phyloP scores from a whole-genome alignment of 1,140 invertebrate species.

The Phymastichus coffea region DNA sequence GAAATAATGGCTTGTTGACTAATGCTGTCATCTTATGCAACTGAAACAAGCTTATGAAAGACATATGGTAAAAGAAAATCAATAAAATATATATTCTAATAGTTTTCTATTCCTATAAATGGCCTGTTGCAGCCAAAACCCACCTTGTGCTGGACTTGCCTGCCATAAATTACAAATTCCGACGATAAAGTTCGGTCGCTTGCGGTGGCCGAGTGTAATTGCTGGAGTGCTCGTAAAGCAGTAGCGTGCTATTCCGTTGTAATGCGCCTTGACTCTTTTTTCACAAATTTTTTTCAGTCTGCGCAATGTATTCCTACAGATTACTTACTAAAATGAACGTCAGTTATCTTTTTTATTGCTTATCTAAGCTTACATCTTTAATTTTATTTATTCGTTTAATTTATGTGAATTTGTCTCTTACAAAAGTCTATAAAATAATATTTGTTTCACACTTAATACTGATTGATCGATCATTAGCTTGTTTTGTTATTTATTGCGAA shows the following conservation, averaged over 20 bases:
- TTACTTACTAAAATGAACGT: slow-evolving; percentile 16
- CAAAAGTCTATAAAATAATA: too few relatives aligned
- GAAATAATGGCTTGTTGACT: too few relatives aligned
- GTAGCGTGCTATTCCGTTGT: slow-evolving; percentile 28
- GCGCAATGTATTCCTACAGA: slow-evolving; percentile 11
- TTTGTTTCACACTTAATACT: too few relatives aligned
- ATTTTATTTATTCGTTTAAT: too few relatives aligned
- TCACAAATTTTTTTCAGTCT: slow-evolving; percentile 14
- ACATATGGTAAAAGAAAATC: too few relatives aligned
- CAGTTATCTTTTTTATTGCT: not conserved
- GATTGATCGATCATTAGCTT: too few relatives aligned
- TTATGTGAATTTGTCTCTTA: too few relatives aligned
- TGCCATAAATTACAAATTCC: slow-evolving; percentile 35
- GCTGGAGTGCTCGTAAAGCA: slow-evolving; percentile 35
- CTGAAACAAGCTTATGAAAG: too few relatives aligned
- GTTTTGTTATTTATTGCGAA: too few relatives aligned
- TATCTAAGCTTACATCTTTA: too few relatives aligned
- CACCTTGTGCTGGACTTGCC: slow-evolving; percentile 18
- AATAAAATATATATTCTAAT: too few relatives aligned
- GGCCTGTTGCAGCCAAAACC: slow-evolving; percentile 27
- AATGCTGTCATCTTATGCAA: too few relatives aligned
- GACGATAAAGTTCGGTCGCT: slow-evolving; percentile 34
- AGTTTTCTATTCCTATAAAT: slow-evolving; percentile 9
- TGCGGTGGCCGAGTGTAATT: slow-evolving; percentile 36
- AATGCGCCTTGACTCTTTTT: slow-evolving; percentile 30